Base-by-base conservation (phyloP, 2,888 invertebrate genomes). In the Eucera pruinosa region DNA sequence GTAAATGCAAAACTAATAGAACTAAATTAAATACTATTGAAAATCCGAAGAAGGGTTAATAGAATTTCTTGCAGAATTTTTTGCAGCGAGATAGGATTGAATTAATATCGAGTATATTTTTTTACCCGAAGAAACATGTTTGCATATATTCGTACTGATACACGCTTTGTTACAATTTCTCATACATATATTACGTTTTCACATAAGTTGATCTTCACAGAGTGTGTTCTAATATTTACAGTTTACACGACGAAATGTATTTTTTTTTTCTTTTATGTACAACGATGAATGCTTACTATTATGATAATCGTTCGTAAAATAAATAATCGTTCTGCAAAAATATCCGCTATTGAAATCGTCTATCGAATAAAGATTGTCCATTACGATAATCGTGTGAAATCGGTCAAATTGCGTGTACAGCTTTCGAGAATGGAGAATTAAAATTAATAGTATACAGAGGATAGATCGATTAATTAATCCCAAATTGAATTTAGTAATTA, bases 221-320 rank as follows among this genome's bases (percentile, higher is more conserved):
- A n/a, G n/a, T n/a, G 7, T 62, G 43, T 23, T 39, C 47, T 78
- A 78, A 27, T 78, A 78, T 78, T 78, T 78, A 78, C 77, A 78
- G 41, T 52, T n/a, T 77, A 60, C 55, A 67, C 61, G 61, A 25
- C 33, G 33, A 76, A n/a, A n/a, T n/a, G n/a, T n/a, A n/a, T n/a
- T n/a, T n/a, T n/a, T n/a, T n/a, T n/a, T n/a, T n/a, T 55, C 54
- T 25, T 55, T 55, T 78, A 78, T 78, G 47, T 78, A 78, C 69
- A 69, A 23, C 39, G 60, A 77, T 33, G 45, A 58, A 58, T 30
- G 33, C n/a, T 15, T 39, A 47, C n/a, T 20, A n/a, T 30, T 25
- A 36, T 36, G 36, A 25, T 55, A 50, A 52, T 33, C n/a, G 11
- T 25, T 54, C 20, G 18, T 54, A 41, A 75, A 65, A 75, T 52